Conservation (phyloP, 2,113 vertebrate species). For the Leuciscus idus region DNA sequence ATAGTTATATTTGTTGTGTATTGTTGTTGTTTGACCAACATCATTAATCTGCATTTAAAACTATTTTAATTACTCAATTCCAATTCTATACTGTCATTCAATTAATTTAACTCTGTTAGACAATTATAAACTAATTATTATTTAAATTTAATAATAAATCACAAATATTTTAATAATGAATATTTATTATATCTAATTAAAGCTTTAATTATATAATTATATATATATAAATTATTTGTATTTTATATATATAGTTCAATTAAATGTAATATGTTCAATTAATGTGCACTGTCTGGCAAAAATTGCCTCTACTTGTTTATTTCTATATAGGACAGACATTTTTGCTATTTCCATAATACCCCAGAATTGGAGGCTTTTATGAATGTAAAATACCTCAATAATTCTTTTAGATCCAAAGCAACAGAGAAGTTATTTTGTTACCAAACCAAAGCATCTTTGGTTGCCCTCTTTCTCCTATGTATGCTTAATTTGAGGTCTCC, state of each 20-base stretch:
- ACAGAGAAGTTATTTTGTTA: slow-evolving; percentile 9
- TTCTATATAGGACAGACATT: neutral
- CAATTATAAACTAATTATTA: neutral
- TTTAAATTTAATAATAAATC: neutral
- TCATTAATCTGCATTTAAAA: neutral
- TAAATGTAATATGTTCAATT: neutral
- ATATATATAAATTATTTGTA: neutral
- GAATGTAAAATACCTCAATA: neutral
- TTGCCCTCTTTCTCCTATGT: slow-evolving; percentile 9
- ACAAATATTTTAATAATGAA: neutral
- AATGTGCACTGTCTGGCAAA: neutral
- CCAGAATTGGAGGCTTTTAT: neutral
- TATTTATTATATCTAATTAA: neutral
- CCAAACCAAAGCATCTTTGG: neutral
- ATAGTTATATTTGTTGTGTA: neutral
- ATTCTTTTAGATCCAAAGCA: neutral
- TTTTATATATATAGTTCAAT: no score
- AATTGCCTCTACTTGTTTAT: neutral
- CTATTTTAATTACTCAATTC: neutral
- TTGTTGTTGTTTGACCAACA: neutral
- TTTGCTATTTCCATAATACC: neutral
- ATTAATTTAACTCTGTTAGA: neutral
- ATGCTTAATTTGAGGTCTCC: slow-evolving; percentile 31
- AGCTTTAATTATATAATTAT: neutral
- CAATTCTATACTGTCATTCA: neutral